Conservation (phyloP, 2,113 vertebrate species). For the Carassius auratus region DNA sequence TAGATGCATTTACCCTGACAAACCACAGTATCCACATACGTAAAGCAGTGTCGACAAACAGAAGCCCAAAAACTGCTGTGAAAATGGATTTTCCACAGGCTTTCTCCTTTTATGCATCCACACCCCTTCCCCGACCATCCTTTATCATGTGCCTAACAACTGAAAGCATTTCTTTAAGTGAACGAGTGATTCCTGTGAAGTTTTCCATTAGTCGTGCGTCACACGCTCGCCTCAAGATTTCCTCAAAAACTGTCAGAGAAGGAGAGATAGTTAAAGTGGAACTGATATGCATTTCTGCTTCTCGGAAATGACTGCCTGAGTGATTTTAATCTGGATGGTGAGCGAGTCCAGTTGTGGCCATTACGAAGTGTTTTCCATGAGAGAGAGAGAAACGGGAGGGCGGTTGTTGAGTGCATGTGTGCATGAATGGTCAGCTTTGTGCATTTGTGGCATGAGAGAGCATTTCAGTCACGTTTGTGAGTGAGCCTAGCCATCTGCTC, state of each 20-base stretch:
- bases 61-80: constrained; percentile 31
- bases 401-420: constrained; percentile 53
- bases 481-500: constrained; percentile 37
- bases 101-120: constrained; percentile 31
- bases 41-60: constrained; percentile 52
- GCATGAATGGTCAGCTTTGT: constrained; percentile 44
- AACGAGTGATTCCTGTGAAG: constrained; percentile 58
- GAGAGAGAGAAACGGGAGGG: constrained; percentile 24
- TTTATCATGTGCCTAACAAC: constrained; percentile 49
- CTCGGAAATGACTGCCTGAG: constrained; percentile 48
- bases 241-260: constrained; percentile 56
- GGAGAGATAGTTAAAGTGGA: constrained; percentile 33
- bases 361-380: constrained; percentile 36
- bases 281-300: constrained; percentile 57
- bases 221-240: constrained; percentile 45
- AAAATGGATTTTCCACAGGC: constrained; percentile 53
- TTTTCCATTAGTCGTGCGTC: constrained; percentile 68
- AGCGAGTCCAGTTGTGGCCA: constrained; percentile 61
- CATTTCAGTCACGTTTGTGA: constrained; percentile 50
- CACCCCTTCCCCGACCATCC: not conserved
- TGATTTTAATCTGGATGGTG: constrained; percentile 70
- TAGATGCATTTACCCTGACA: constrained; percentile 50
- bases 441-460: not conserved
- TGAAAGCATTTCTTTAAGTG: constrained; percentile 49
- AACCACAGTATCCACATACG: constrained; percentile 27